A percentile compares a stretch with the other conserved stretches of the same genome.
Conservation (phyloP, 2,888 invertebrate species). For the Drosophila mercatorum region DNA sequence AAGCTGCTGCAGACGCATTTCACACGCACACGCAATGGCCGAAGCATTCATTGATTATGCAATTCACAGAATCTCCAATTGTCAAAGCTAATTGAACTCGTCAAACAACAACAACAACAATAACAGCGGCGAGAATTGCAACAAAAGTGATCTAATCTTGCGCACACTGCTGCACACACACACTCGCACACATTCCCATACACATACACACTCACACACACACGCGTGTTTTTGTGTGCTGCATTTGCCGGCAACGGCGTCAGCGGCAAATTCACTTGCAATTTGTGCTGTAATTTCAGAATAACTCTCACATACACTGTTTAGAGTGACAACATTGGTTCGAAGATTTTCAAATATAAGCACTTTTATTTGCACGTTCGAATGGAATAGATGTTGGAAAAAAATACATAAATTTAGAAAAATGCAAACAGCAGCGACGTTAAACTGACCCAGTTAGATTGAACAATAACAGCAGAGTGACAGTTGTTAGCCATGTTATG, state of each 20-base stretch:
- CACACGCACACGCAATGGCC: conserved; percentile 55
- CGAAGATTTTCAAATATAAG: conserved; percentile 9
- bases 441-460: conserved; percentile 59
- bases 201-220: conserved; percentile 5
- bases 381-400: conserved; percentile 4
- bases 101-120: conserved; percentile 7
- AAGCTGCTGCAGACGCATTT: conserved; percentile 52
- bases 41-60: conserved; percentile 56
- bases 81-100: conserved; percentile 23
- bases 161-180: conserved; percentile 36
- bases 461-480: conserved; percentile 63
- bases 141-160: conserved; percentile 58
- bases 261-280: conserved; percentile 24
- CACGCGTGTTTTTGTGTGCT: conserved; percentile 24
- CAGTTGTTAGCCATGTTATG: conserved; percentile 42
- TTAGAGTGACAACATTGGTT: conserved; percentile 4
- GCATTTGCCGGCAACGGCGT: conserved; percentile 58
- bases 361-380: conserved; percentile 32
- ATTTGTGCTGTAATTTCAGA: conserved; percentile 23
- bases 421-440: conserved; percentile 42
- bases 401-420: conserved; percentile 15
- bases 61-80: conserved; percentile 41
- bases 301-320: conserved; percentile 8
- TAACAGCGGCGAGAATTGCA: conserved; percentile 25
- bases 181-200: neutral